A percentile compares a stretch with the other conserved stretches of the same genome.
phyloP scores from a whole-genome alignment of 1,140 invertebrate species.

The Aphelinus certus region DNA sequence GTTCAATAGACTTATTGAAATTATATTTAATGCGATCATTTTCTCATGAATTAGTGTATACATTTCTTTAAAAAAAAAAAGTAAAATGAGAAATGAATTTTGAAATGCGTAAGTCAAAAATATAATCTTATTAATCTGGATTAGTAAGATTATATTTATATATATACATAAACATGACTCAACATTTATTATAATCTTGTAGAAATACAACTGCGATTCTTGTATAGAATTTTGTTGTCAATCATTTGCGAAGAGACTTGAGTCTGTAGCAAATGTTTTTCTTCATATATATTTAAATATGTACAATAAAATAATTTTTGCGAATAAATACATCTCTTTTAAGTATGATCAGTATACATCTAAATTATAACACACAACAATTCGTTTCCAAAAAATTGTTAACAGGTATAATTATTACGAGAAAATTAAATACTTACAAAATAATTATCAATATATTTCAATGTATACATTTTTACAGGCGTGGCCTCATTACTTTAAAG shows the following conservation, averaged over 20 bases:
- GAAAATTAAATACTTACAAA: slow-evolving; percentile 9
- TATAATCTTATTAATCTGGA: too few relatives aligned
- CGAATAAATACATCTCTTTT: slow-evolving; percentile 30
- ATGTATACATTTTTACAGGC: slow-evolving; percentile 50
- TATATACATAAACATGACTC: too few relatives aligned
- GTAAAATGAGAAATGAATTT: too few relatives aligned
- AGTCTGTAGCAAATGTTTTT: slow-evolving; percentile 7
- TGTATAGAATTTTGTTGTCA: slow-evolving; percentile 6
- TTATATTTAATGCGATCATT: too few relatives aligned
- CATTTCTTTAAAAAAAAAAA: too few relatives aligned
- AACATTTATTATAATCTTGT: not conserved
- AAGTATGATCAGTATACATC: not conserved
- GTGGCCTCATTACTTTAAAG: slow-evolving; percentile 65
- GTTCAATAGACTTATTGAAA: too few relatives aligned
- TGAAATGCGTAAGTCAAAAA: too few relatives aligned
- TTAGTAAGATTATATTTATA: too few relatives aligned
- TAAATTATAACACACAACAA: slow-evolving; percentile 9
- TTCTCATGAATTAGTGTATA: too few relatives aligned
- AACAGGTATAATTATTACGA: slow-evolving; percentile 12
- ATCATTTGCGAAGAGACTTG: slow-evolving; percentile 16
- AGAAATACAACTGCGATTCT: slow-evolving; percentile 30
- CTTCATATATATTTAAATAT: slow-evolving; percentile 11
- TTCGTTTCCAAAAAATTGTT: slow-evolving; percentile 24
- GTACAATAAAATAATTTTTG: slow-evolving; percentile 26
- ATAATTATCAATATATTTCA: slow-evolving; percentile 23